These are phyloP conservation scores for Dolichomitus sp. DNA, from an alignment of 2,888 invertebrate genomes.

Conservation along the genomic window DNA sequence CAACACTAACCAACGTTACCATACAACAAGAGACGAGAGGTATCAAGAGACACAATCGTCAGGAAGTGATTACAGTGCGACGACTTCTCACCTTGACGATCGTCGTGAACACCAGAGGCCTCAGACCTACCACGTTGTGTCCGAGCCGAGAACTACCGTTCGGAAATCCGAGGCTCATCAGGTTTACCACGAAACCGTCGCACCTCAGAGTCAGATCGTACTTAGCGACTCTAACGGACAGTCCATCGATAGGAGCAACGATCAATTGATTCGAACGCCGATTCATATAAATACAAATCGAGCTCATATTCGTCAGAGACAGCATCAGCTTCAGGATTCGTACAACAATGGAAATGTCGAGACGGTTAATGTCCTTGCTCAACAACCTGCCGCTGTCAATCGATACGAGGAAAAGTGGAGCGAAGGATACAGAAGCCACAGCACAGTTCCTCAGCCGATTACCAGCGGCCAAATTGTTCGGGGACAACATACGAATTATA, in stretches of 20 bases:
- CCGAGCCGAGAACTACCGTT: slow-evolving; percentile 20
- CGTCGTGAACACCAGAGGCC: not conserved
- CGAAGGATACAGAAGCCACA: slow-evolving; percentile 63
- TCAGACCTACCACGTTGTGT: slow-evolving; percentile 22
- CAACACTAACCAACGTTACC: not conserved
- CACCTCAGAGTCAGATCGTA: not conserved
- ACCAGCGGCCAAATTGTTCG: slow-evolving; percentile 23
- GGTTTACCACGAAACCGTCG: slow-evolving; percentile 24
- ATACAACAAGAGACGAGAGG: not conserved
- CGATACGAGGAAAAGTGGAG: slow-evolving; percentile 74
- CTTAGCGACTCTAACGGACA: not conserved
- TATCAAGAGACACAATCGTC: slow-evolving; percentile 5
- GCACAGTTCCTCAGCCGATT: slow-evolving; percentile 43
- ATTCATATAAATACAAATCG: slow-evolving; percentile 18
- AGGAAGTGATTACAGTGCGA: slow-evolving; percentile 14
- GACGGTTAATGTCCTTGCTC: slow-evolving; percentile 24
- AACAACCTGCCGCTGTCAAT: slow-evolving; percentile 35
- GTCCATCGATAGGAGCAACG: not conserved
- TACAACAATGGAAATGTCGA: slow-evolving; percentile 50
- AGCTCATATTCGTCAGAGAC: not conserved
- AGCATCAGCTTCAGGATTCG: slow-evolving; percentile 19
- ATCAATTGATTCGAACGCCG: slow-evolving; percentile 22
- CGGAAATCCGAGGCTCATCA: slow-evolving; percentile 27
- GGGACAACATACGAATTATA: slow-evolving; percentile 24
- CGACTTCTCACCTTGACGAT: slow-evolving; percentile 6